phyloP scores from a whole-genome alignment of 2,888 invertebrate species.

The Ametastegia equiseti region DNA sequence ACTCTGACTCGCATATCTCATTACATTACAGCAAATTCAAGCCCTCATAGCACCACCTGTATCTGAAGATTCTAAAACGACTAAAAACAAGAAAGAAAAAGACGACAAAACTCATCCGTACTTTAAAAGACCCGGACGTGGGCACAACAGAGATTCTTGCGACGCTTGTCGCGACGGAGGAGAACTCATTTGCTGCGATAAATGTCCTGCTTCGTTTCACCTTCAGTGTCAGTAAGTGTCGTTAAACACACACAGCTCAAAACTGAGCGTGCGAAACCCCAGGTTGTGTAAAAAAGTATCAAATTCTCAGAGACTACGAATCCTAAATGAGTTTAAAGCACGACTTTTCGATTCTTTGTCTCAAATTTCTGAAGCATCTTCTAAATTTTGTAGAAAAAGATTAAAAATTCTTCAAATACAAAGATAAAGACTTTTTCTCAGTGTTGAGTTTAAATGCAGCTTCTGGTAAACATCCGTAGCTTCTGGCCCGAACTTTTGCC shows the following conservation, averaged over 20 bases:
- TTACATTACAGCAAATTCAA: slow-evolving; percentile 88
- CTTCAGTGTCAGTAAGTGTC: slow-evolving; percentile 93
- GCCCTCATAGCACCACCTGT: slow-evolving; percentile 92
- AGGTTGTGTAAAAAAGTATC: no score
- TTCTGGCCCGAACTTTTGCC: no score
- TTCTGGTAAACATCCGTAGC: no score
- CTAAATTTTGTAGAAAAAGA: no score
- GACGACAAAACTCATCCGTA: slow-evolving; percentile 86
- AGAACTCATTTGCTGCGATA: slow-evolving; percentile 96
- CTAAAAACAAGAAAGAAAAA: slow-evolving; percentile 77
- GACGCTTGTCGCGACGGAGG: slow-evolving; percentile 97
- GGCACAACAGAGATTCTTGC: slow-evolving; percentile 95
- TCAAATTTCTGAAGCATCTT: no score
- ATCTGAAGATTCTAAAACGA: slow-evolving; percentile 83
- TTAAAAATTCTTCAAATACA: no score
- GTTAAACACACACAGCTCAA: neutral
- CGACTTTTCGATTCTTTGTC: no score
- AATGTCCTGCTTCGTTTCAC: slow-evolving; percentile 97
- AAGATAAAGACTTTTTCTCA: no score
- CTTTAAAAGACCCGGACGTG: slow-evolving; percentile 91
- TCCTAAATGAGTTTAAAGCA: no score
- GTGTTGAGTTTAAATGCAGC: no score
- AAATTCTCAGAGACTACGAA: no score
- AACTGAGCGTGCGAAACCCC: no score
- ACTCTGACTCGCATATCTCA: slow-evolving; percentile 56